Evolutionary conservation across 2,888 invertebrate genomes (phyloP).

Genomic region (Gandaritis pyraliata): DNA sequence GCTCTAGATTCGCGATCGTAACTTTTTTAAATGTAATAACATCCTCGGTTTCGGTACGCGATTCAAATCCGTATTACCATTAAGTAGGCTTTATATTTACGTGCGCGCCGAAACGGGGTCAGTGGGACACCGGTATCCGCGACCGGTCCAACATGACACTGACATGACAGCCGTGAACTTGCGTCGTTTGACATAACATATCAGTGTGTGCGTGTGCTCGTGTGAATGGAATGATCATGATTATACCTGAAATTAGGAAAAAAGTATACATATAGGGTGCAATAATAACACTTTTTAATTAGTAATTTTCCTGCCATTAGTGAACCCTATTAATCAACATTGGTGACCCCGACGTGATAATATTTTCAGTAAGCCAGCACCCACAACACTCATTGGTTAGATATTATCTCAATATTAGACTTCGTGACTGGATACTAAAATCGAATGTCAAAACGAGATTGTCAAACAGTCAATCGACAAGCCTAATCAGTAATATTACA

Average conservation of each 20-base stretch:
- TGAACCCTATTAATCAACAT: no score
- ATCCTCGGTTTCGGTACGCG: constrained; percentile 12
- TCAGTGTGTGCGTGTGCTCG: constrained; percentile 44
- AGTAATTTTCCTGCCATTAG: no score
- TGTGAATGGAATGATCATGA: constrained; percentile 25
- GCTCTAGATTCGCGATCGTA: constrained; percentile 21
- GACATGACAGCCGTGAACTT: constrained; percentile 74
- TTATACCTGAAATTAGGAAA: background rate
- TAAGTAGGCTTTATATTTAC: constrained; percentile 12
- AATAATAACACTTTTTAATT: no score
- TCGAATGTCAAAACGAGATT: constrained; percentile 18
- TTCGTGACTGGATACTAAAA: constrained; percentile 23
- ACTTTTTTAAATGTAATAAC: constrained; percentile 25
- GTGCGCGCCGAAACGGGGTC: constrained; percentile 46
- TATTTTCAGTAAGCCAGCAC: no score
- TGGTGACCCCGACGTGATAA: no score
- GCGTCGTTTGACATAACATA: constrained; percentile 57
- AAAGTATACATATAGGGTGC: no score
- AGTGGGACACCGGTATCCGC: constrained; percentile 61
- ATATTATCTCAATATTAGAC: background rate
- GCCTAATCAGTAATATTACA: constrained; percentile 4
- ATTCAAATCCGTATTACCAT: constrained; percentile 16
- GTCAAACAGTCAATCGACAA: constrained; percentile 6
- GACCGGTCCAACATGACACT: constrained; percentile 51
- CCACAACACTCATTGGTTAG: constrained; percentile 1